A percentile compares a stretch with the other conserved stretches of the same genome.
These are phyloP conservation scores for Amblyjoppa proteus DNA, from an alignment of 2,888 invertebrate species.

Conservation along the genomic window DNA sequence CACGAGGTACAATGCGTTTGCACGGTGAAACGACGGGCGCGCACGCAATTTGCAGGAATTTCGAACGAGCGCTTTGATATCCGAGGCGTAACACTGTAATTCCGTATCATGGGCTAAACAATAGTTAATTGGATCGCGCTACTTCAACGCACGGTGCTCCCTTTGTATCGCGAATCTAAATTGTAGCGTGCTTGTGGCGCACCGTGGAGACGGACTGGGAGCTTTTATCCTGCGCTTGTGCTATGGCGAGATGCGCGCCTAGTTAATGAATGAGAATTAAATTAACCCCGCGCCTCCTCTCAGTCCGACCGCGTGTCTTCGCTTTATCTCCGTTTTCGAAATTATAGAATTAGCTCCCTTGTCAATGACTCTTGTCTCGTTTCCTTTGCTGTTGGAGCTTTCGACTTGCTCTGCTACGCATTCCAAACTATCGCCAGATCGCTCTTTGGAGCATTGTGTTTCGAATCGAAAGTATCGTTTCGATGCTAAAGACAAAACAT, in stretches of 20 bases:
- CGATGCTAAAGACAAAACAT: too few species aligned
- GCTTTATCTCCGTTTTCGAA: background rate
- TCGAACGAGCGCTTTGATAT: conserved; percentile 5
- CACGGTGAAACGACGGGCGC: conserved; percentile 13
- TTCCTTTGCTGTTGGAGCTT: background rate
- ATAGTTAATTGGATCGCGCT: conserved; percentile 37
- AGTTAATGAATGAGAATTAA: background rate
- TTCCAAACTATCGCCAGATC: background rate
- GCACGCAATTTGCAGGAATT: conserved; percentile 31
- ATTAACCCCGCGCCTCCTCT: background rate
- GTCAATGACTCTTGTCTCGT: background rate
- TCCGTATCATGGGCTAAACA: conserved; percentile 7
- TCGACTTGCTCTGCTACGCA: background rate
- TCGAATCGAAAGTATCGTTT: too few species aligned
- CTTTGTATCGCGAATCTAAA: background rate
- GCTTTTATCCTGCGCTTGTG: background rate
- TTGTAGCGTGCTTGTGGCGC: background rate
- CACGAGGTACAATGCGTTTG: background rate
- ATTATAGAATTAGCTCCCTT: background rate
- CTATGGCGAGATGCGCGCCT: background rate
- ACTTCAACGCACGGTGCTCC: background rate
- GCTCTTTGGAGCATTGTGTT: background rate
- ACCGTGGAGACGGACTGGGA: background rate
- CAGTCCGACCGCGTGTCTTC: background rate
- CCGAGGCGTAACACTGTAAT: background rate